Evolutionary conservation across 1,140 invertebrate genomes (phyloP).

Genomic region (Ganaspis sp.): DNA sequence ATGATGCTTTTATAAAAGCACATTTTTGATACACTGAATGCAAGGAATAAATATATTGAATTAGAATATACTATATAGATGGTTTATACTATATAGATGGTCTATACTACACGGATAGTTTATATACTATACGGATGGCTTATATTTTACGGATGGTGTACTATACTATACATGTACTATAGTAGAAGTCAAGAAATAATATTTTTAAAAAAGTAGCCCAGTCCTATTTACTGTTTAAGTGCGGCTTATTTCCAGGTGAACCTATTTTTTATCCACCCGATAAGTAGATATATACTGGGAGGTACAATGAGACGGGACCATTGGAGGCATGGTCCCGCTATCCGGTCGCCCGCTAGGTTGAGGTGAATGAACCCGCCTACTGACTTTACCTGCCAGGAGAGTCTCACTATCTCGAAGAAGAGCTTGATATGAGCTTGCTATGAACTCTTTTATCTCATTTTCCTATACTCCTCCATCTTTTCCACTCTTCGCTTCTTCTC

Average conservation of each 20-base stretch:
- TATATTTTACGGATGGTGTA: too few relatives aligned
- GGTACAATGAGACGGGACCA: slow-evolving; percentile 56
- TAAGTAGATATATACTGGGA: slow-evolving; percentile 47
- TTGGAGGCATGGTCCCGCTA: slow-evolving; percentile 72
- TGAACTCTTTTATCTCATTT: slow-evolving; percentile 38
- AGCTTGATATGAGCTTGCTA: slow-evolving; percentile 55
- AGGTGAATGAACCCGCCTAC: slow-evolving; percentile 73
- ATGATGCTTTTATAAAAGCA: too few relatives aligned
- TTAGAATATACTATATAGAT: too few relatives aligned
- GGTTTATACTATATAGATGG: too few relatives aligned
- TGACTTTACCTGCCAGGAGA: slow-evolving; percentile 69
- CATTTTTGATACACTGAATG: too few relatives aligned
- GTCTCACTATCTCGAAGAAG: slow-evolving; percentile 59
- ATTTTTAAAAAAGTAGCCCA: neutral
- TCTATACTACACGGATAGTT: too few relatives aligned
- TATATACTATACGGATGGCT: too few relatives aligned
- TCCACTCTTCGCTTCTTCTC: slow-evolving; percentile 27
- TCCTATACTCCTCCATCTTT: slow-evolving; percentile 27
- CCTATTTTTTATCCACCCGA: slow-evolving; percentile 33
- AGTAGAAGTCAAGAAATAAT: neutral
- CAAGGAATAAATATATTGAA: too few relatives aligned
- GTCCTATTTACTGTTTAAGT: neutral
- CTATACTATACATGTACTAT: too few relatives aligned
- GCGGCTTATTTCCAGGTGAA: neutral
- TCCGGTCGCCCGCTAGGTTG: slow-evolving; percentile 72